phyloP scores from a whole-genome alignment of 2,888 invertebrate genomes.

The Pyrrhia umbra region DNA sequence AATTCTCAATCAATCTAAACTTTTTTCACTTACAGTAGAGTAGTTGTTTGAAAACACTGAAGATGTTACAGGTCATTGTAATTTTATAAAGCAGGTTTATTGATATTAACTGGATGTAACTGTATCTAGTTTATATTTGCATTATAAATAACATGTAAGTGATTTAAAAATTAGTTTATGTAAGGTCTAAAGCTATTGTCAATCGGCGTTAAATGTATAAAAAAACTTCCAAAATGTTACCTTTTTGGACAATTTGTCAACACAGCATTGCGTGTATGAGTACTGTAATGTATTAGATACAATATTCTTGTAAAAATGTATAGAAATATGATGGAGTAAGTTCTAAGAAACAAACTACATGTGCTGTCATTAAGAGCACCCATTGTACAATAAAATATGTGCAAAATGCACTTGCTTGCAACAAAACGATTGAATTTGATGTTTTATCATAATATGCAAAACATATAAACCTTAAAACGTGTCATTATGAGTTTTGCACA shows the following conservation, averaged over 20 bases:
- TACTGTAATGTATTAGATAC: conserved; percentile 29
- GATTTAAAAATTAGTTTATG: conserved; percentile 38
- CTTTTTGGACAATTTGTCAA: conserved; percentile 10
- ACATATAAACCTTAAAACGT: conserved; percentile 17
- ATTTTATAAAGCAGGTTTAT: conserved; percentile 18
- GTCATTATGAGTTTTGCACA: conserved; percentile 12
- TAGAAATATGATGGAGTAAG: conserved; percentile 37
- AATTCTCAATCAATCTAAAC: conserved; percentile 22
- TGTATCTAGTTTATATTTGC: conserved; percentile 16
- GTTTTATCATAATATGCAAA: conserved; percentile 12
- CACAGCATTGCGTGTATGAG: conserved; percentile 22
- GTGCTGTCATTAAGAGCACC: conserved; percentile 54
- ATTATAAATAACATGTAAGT: conserved; percentile 34
- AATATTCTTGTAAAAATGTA: conserved; percentile 56
- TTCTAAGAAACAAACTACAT: conserved; percentile 38
- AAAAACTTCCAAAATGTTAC: conserved; percentile 11
- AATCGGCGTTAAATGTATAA: conserved; percentile 15
- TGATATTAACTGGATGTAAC: conserved; percentile 36
- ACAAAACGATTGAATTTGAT: conserved; percentile 27
- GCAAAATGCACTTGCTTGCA: conserved; percentile 39
- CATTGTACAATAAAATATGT: conserved; percentile 53
- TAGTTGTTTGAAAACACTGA: conserved; percentile 24
- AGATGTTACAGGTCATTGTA: conserved; percentile 16
- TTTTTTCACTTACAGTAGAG: conserved; percentile 25
- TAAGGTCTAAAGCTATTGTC: conserved; percentile 41